phyloP scores from a whole-genome alignment of 2,888 invertebrate genomes.

The Cheilosia variabilis region DNA sequence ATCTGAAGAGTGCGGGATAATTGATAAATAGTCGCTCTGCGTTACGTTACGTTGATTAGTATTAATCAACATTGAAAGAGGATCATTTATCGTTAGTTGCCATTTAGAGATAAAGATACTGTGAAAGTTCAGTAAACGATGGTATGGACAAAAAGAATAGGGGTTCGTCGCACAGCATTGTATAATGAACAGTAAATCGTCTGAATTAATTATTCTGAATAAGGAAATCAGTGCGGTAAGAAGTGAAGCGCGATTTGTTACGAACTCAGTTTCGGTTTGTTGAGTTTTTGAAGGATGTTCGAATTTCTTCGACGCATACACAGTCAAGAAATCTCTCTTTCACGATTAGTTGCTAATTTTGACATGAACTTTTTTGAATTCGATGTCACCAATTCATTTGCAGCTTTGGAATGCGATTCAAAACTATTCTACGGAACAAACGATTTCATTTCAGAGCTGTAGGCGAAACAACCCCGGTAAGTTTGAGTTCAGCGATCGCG shows the following conservation, averaged over 20 bases:
- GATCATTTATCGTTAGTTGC: slow-evolving; percentile 37
- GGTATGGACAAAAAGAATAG: neutral
- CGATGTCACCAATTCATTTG: too few species aligned
- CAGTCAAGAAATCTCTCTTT: too few species aligned
- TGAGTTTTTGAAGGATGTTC: too few species aligned
- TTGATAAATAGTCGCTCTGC: slow-evolving; percentile 42
- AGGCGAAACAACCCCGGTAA: too few species aligned
- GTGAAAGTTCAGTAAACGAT: neutral
- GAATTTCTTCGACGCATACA: too few species aligned
- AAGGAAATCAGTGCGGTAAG: neutral
- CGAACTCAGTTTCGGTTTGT: too few species aligned
- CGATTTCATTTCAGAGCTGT: too few species aligned
- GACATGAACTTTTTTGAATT: too few species aligned
- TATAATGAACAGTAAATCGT: slow-evolving; percentile 26
- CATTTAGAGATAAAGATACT: neutral
- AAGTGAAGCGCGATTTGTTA: neutral
- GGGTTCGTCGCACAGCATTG: slow-evolving; percentile 27
- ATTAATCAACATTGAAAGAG: slow-evolving; percentile 55
- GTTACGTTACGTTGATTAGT: slow-evolving; percentile 52
- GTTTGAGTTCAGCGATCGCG: neutral
- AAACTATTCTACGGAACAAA: neutral
- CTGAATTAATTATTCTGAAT: slow-evolving; percentile 31
- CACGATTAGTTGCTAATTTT: neutral
- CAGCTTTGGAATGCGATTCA: neutral
- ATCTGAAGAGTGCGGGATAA: slow-evolving; percentile 6